Percentiles rank a stretch among this genome's conserved stretches.
Evolutionary conservation across 2,113 vertebrate species (phyloP).

Genomic region (Corvus cornix): DNA sequence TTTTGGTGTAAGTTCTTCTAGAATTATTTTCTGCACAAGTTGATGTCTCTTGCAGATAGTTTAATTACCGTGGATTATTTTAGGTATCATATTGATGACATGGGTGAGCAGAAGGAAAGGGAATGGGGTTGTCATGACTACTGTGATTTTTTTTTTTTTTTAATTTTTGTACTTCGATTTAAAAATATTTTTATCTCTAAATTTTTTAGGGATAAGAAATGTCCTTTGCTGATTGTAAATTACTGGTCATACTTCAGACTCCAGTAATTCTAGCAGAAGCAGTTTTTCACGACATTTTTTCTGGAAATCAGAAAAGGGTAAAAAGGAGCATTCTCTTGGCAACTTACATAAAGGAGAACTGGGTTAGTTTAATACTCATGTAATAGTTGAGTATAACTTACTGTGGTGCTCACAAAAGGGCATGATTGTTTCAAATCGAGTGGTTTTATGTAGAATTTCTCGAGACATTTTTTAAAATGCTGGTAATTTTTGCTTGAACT

Average conservation of each 20-base stretch:
- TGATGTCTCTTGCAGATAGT: not conserved
- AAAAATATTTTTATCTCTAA: conserved; percentile 6
- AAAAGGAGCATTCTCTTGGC: not conserved
- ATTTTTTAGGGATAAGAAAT: not conserved
- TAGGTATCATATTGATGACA: conserved; percentile 19
- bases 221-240: not conserved
- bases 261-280: not conserved
- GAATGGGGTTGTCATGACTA: conserved; percentile 54
- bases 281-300: not conserved
- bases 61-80: conserved; percentile 33
- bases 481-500: not conserved
- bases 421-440: not conserved
- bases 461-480: not conserved
- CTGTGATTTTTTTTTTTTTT: not conserved
- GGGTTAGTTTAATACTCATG: not conserved
- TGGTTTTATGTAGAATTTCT: not conserved
- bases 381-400: not conserved
- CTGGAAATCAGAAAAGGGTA: not conserved
- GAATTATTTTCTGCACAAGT: not conserved
- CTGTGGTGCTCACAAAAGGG: not conserved
- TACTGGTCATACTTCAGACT: not conserved
- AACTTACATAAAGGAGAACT: not conserved
- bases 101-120: conserved; percentile 29
- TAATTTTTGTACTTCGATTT: not conserved
- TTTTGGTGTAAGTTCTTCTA: not conserved